Percentiles rank a stretch among this genome's conserved stretches.
These are phyloP conservation scores for Montipora capitata DNA, from an alignment of 92 coral and sea anemone genomes.

Conservation along the genomic window DNA sequence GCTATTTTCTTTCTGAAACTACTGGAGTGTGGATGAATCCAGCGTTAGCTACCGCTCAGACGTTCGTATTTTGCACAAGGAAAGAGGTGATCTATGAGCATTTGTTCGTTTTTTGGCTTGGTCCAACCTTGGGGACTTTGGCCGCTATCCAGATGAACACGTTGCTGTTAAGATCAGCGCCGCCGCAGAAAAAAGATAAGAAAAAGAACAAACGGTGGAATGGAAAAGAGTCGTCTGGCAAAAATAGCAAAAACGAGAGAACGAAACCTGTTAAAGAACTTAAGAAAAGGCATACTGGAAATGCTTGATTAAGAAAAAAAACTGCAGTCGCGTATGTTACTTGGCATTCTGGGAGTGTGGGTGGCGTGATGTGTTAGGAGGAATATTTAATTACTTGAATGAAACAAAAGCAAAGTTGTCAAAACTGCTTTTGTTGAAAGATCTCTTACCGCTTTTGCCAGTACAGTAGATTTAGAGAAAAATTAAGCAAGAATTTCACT, in stretches of 20 bases:
- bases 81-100: conserved; percentile 82
- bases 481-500: too few species aligned
- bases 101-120: conserved; percentile 92
- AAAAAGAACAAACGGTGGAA: conserved; percentile 64
- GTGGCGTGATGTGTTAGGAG: too few species aligned
- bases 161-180: conserved; percentile 46
- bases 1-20: conserved; percentile 81
- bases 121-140: conserved; percentile 84
- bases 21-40: conserved; percentile 99
- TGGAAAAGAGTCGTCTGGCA: conserved; percentile 46
- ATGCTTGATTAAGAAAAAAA: background rate
- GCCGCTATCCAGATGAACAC: conserved; percentile 77
- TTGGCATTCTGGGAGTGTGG: too few species aligned
- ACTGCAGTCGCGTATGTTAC: too few species aligned
- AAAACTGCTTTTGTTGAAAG: too few species aligned
- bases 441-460: too few species aligned
- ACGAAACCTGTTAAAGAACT: background rate
- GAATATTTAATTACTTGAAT: too few species aligned
- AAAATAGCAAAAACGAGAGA: conserved; percentile 24
- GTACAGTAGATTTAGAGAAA: too few species aligned
- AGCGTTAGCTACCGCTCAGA: conserved; percentile 93
- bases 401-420: too few species aligned
- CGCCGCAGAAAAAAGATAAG: conserved; percentile 19
- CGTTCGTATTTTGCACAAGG: conserved; percentile 73
- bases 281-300: conserved; percentile 31